phyloP scores from a whole-genome alignment of 2,888 invertebrate species.

The Trachelus troglodyta region DNA sequence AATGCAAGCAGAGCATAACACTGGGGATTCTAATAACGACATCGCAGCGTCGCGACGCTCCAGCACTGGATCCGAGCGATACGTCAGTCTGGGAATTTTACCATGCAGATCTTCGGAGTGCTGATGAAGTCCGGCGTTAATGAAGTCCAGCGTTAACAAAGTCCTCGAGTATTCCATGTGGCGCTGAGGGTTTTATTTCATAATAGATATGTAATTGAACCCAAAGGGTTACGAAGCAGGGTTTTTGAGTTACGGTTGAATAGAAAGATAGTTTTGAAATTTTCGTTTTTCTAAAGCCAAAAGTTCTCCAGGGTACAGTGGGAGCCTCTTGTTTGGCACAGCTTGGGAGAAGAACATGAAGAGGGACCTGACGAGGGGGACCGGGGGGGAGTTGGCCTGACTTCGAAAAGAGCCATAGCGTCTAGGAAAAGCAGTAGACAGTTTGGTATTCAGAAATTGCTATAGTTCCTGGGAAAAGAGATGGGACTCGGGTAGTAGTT shows the following conservation, averaged over 20 bases:
- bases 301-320: slow-evolving; percentile 15
- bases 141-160: background rate
- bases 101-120: background rate
- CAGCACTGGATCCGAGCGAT: background rate
- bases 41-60: background rate
- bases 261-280: slow-evolving; percentile 4
- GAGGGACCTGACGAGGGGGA: background rate
- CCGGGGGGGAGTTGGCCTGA: slow-evolving; percentile 12
- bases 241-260: background rate
- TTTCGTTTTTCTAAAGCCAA: slow-evolving; percentile 11
- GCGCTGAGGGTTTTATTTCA: background rate
- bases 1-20: background rate
- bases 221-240: background rate
- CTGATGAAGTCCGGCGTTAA: background rate
- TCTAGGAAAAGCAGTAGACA: slow-evolving; percentile 3
- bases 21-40: background rate
- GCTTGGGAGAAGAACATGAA: background rate
- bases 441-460: background rate
- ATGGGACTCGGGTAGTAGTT: background rate
- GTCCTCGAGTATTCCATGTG: background rate
- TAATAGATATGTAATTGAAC: background rate
- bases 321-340: slow-evolving; percentile 17
- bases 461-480: background rate
- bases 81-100: background rate
- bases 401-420: slow-evolving; percentile 20